Percentiles rank a stretch among this genome's conserved stretches.
Conservation (phyloP, 1,140 invertebrate species). For the Drosophila yakuba region DNA sequence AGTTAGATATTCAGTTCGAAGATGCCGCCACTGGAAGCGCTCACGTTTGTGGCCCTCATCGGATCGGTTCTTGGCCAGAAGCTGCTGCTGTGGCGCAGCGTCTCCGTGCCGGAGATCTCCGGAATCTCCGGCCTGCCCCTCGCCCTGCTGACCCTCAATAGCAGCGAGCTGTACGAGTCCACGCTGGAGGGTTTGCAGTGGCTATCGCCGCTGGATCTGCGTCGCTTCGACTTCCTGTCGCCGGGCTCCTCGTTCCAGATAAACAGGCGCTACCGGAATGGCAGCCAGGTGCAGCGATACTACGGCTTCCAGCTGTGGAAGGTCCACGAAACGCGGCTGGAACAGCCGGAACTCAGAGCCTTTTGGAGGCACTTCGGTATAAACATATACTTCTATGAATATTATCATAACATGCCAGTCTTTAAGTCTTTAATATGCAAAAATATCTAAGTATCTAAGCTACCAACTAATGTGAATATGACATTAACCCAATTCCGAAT, state of each 20-base stretch:
- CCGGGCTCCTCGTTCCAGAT: conserved; percentile 75
- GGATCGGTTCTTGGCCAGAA: background rate
- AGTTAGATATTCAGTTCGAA: conserved; percentile 6
- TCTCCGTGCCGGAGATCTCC: conserved; percentile 44
- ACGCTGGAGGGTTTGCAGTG: conserved; percentile 76
- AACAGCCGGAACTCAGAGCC: conserved; percentile 30
- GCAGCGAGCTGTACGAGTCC: conserved; percentile 69
- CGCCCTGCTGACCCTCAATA: conserved; percentile 51
- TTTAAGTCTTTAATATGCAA: too few species aligned
- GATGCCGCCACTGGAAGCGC: conserved; percentile 27
- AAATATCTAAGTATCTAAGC: too few species aligned
- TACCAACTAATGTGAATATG: background rate
- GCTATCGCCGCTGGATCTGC: conserved; percentile 68
- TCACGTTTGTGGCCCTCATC: conserved; percentile 12
- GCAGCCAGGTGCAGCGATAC: conserved; percentile 62
- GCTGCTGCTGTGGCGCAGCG: conserved; percentile 64
- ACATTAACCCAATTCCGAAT: background rate
- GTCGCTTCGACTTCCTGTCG: conserved; percentile 70
- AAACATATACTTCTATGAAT: background rate
- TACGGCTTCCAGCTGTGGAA: conserved; percentile 77
- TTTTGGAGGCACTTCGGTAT: conserved; percentile 74
- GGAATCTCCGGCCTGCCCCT: conserved; percentile 40
- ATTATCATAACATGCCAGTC: background rate
- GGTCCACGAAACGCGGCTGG: conserved; percentile 66
- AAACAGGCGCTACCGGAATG: conserved; percentile 72